A percentile compares a stretch with the other conserved stretches of the same genome.
phyloP scores from a whole-genome alignment of 1,140 invertebrate species.

The Pectinophora gossypiella region DNA sequence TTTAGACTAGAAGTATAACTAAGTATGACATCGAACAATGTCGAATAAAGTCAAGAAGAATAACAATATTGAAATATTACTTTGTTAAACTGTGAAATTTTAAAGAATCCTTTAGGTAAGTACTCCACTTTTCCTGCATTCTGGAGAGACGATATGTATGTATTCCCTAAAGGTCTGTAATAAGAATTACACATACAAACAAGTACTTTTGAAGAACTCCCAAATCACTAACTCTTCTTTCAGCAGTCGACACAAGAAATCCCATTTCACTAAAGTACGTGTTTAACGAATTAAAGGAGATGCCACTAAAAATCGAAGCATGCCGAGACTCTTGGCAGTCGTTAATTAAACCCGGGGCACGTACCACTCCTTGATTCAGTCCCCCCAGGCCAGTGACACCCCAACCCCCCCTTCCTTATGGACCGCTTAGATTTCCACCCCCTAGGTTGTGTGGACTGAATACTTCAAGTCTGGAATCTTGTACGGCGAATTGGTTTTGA shows the following conservation, averaged over 20 bases:
- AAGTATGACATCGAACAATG: no score
- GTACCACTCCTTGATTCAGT: constrained; percentile 72
- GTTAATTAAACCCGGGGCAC: constrained; percentile 72
- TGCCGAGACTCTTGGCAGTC: constrained; percentile 52
- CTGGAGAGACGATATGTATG: no score
- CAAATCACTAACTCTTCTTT: not conserved
- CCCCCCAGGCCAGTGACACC: constrained; percentile 37
- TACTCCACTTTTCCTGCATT: no score
- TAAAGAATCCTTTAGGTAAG: no score
- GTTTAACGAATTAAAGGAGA: constrained; percentile 57
- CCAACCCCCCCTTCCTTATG: constrained; percentile 55
- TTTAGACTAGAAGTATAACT: no score
- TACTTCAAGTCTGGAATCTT: constrained; percentile 69
- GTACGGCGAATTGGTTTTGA: constrained; percentile 64
- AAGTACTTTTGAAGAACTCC: no score
- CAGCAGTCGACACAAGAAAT: constrained; percentile 1
- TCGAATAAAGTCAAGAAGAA: no score
- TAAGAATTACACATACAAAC: no score
- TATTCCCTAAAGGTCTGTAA: no score
- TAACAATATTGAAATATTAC: no score
- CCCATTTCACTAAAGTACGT: constrained; percentile 8
- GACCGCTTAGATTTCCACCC: constrained; percentile 71
- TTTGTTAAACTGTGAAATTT: no score
- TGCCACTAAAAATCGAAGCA: constrained; percentile 69
- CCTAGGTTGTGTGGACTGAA: constrained; percentile 64